Evolutionary conservation across 2,113 vertebrate genomes (phyloP).

Genomic region (Varanus salvator): DNA sequence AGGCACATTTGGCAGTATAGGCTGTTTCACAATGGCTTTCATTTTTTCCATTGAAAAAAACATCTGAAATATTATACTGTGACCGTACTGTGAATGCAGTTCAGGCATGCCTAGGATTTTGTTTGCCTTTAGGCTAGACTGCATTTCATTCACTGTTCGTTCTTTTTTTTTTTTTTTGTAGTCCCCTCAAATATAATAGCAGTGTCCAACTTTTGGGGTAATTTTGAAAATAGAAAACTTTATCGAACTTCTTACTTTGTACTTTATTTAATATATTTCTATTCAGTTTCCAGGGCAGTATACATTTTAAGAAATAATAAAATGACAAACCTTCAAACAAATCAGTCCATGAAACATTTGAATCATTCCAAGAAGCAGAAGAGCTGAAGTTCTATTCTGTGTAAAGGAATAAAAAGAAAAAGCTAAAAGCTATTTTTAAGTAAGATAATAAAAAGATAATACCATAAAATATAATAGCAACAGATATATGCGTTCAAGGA

Average conservation of each 20-base stretch:
- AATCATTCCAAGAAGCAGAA: too few species aligned
- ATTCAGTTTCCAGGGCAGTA: neutral
- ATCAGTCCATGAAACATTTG: neutral
- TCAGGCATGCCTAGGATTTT: conserved; percentile 8
- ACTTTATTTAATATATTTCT: neutral
- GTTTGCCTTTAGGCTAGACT: neutral
- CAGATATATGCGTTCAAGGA: neutral
- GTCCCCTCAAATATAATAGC: neutral
- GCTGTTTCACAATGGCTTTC: neutral
- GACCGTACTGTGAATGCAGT: neutral
- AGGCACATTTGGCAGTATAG: neutral
- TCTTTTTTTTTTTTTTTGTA: neutral
- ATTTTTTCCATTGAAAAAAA: neutral
- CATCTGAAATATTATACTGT: neutral
- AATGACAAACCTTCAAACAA: neutral
- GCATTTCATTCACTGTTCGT: neutral
- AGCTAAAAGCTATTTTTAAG: neutral
- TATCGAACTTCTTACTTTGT: neutral
- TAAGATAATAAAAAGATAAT: neutral
- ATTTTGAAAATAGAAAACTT: neutral
- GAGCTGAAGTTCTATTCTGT: too few species aligned
- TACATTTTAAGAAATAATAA: neutral
- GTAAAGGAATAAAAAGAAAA: too few species aligned
- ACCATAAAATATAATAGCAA: neutral
- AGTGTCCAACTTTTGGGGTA: neutral